Evolutionary conservation across 2,888 invertebrate species (phyloP).

Genomic region (Netelia fuscicornis): DNA sequence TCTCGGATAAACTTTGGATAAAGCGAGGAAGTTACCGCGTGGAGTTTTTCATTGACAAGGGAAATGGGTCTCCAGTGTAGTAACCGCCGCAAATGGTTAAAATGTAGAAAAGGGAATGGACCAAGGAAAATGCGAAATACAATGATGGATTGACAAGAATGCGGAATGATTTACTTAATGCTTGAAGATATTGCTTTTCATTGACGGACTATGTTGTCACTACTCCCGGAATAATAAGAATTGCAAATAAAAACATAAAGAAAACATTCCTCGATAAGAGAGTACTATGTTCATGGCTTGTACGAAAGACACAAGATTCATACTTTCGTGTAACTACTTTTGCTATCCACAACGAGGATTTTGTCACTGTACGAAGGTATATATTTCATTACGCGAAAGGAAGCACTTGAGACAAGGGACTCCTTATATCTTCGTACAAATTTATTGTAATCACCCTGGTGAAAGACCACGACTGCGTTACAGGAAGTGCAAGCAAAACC

Average conservation of each 20-base stretch:
- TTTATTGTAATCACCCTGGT: slow-evolving; percentile 59
- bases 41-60: slow-evolving; percentile 54
- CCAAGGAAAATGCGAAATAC: slow-evolving; percentile 16
- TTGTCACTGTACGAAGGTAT: not conserved
- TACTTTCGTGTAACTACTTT: not conserved
- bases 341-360: not conserved
- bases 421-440: slow-evolving; percentile 52
- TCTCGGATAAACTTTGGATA: slow-evolving; percentile 65
- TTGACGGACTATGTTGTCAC: slow-evolving; percentile 20
- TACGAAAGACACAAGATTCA: not conserved
- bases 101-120: slow-evolving; percentile 40
- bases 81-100: slow-evolving; percentile 6
- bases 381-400: slow-evolving; percentile 8
- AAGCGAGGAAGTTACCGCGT: slow-evolving; percentile 58
- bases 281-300: not conserved
- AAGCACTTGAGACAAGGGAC: slow-evolving; percentile 28
- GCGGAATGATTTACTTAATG: slow-evolving; percentile 12
- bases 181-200: slow-evolving; percentile 4
- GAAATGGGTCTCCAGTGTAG: slow-evolving; percentile 35
- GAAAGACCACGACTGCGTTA: slow-evolving; percentile 32
- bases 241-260: not conserved
- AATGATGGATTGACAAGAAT: not conserved
- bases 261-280: not conserved
- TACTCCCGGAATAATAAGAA: slow-evolving; percentile 34
- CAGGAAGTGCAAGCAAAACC: slow-evolving; percentile 54